These are phyloP conservation scores for Bilobella aurantiaca DNA, from an alignment of 1,140 invertebrate species.

Conservation along the genomic window DNA sequence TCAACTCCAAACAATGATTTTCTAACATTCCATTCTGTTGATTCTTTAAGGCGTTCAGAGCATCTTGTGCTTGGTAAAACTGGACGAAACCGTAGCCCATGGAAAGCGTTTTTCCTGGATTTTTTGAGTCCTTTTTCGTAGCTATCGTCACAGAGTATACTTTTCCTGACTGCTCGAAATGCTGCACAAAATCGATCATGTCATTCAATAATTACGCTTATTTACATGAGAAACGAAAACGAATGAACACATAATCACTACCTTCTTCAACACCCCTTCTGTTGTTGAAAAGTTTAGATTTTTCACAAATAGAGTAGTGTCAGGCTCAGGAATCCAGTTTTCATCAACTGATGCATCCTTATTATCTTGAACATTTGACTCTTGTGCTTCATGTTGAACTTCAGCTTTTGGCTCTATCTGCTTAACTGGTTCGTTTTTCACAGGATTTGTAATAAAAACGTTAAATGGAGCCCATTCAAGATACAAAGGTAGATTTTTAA, in stretches of 20 bases:
- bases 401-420: neutral
- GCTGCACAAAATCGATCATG: conserved; percentile 51
- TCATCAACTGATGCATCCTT: conserved; percentile 46
- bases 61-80: conserved; percentile 58
- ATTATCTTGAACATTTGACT: conserved; percentile 17
- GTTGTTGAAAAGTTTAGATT: conserved; percentile 87
- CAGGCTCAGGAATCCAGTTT: conserved; percentile 54
- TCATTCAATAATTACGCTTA: too few species aligned
- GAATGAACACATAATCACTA: too few species aligned
- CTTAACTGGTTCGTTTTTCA: too few species aligned
- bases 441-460: conserved; percentile 52
- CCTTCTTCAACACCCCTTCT: conserved; percentile 60
- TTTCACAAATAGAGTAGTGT: conserved; percentile 87
- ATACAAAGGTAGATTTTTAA: conserved; percentile 78
- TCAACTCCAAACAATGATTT: conserved; percentile 80
- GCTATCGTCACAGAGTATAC: conserved; percentile 67
- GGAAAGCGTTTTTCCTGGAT: conserved; percentile 61
- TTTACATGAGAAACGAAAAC: too few species aligned
- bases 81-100: conserved; percentile 94
- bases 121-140: conserved; percentile 73
- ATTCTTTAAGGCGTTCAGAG: conserved; percentile 72
- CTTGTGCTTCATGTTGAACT: neutral
- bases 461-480: conserved; percentile 96
- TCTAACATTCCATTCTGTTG: conserved; percentile 72
- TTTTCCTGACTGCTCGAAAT: conserved; percentile 66